Base-by-base conservation (phyloP, 2,888 invertebrate species). In the Rhamnusium bicolor region DNA sequence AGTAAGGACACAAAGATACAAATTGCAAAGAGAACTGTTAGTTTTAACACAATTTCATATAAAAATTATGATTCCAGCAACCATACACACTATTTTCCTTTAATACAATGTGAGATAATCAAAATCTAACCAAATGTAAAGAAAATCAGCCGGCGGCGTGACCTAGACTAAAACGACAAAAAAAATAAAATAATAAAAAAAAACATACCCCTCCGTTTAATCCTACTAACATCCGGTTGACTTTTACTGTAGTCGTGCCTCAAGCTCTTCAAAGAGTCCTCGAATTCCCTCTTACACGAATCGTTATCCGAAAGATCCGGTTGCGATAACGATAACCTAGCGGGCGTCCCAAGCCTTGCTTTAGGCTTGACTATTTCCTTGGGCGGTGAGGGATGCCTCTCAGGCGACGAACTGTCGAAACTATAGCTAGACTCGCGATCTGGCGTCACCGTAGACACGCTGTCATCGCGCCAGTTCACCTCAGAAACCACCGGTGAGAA, bases 401-500 rank as follows among this genome's bases (percentile, higher is more conserved):
- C 86, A 7, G 87, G 86, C n/a, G 85, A 85, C 1, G 81, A 80
- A 70, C 86, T 85, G 5, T 83, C 83, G 24, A 87, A 74, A 62
- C 86, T 86, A 73, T 85, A 86, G 71, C 85, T 85, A 3, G 86
- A 85, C 71, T 86, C 86, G 18, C 85, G 78, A 63, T 87, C 86
- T 0, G 83, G 84, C 6, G 84, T 84, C 21, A 79, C 82, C 14
- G 84, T 83, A 1, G 84, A 84, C 8, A 82, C 79, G 71, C 80
- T 84, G 72, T 94, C 93, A 71, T 94, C 93, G 79, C 92, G 91
- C 94, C 95, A 95, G 85, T 93, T 93, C 74, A 95, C 94, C 88
- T 95, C 94, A 60, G 94, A 93, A 12, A 95, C 94, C 65, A 95
- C 92, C 2, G 94, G 94, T 80, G 93, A 94, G 86, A 95, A 95